Evolutionary conservation across 2,888 invertebrate genomes (phyloP), one percentile per base, ranked within the genome.

Genomic region (Agrotis puta): DNA sequence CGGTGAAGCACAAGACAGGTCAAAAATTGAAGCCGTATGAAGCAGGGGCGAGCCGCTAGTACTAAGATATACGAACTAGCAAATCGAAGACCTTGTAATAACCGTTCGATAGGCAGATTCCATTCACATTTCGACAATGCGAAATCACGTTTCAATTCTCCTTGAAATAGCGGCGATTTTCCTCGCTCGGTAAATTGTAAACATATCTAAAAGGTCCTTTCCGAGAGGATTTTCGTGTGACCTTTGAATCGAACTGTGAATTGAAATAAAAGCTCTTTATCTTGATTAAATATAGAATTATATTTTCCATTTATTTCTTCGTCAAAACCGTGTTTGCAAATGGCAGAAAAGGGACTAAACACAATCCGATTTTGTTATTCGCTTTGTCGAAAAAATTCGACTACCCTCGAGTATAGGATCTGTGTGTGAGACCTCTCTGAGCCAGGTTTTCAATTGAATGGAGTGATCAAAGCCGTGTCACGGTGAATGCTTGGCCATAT

Each of bases 91-190:
- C 81, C 83, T 84, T 83, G 84, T 43, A 58, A 59, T 69, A 72
- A 62, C 74, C 73, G 61, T 50, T 72, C 64, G 54, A 59, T 72
- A 56, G 61, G 54, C 59, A 64, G 81, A 76, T 68, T 78, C 83
- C 75, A 77, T 78, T 82, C 76, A 73, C 70, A 85, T 85, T 82
- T 79, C 72, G 66, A 79, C 73, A 73, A 79, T 85, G 71, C 72
- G 62, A 85, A 73, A 74, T 64, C 71, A 70, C 73, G 72, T 64
- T 74, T 63, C 64, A 2, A 58, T 24, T 73, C 67, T 83, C 84
- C 80, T 83, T 85, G 83, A 74, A 79, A 71, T 59, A 70, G 58
- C 56, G 33, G 27, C 64, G 18, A 80, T 80, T 82, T 82, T 80
- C 74, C 72, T 68, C 69, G 64, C 66, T 79, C 56, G 39, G 51